A percentile compares a stretch with the other conserved stretches of the same genome.
These are phyloP conservation scores for Cistogaster globosa DNA, from an alignment of 2,888 invertebrate species.

Conservation along the genomic window DNA sequence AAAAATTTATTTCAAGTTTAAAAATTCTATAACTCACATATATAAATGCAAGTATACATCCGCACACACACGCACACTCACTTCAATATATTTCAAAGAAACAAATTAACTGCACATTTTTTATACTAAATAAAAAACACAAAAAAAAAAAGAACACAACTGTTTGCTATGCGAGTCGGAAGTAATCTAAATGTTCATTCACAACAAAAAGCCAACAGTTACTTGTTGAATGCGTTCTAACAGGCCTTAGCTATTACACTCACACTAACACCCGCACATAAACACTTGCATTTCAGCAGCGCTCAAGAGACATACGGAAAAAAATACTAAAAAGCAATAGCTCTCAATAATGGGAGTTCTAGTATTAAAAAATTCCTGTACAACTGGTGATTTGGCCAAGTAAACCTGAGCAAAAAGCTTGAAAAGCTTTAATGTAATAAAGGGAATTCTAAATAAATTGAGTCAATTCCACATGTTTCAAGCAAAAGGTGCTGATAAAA, in stretches of 20 bases:
- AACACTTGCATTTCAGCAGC: neutral
- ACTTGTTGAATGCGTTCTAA: slow-evolving; percentile 66
- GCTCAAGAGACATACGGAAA: neutral
- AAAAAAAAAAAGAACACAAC: slow-evolving; percentile 25
- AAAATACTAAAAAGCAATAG: neutral
- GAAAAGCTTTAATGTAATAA: slow-evolving; percentile 37
- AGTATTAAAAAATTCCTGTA: neutral
- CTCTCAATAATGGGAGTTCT: slow-evolving; percentile 17
- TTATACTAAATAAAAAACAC: neutral
- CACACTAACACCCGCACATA: neutral
- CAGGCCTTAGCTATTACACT: slow-evolving; percentile 14
- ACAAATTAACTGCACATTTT: neutral
- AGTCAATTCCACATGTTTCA: slow-evolving; percentile 18
- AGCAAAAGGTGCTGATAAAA: slow-evolving; percentile 22
- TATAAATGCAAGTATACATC: neutral
- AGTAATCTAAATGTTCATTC: slow-evolving; percentile 53
- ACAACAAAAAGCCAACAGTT: slow-evolving; percentile 45
- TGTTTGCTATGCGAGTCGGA: slow-evolving; percentile 62
- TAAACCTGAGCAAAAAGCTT: slow-evolving; percentile 13
- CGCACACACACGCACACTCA: slow-evolving; percentile 14
- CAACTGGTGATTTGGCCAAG: neutral
- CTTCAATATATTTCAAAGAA: slow-evolving; percentile 7
- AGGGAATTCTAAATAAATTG: slow-evolving; percentile 45
- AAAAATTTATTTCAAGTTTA: slow-evolving; percentile 45
- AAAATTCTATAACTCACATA: neutral